Evolutionary conservation across 2,113 vertebrate genomes (phyloP).

Genomic region (Anarrhichthys ocellatus): DNA sequence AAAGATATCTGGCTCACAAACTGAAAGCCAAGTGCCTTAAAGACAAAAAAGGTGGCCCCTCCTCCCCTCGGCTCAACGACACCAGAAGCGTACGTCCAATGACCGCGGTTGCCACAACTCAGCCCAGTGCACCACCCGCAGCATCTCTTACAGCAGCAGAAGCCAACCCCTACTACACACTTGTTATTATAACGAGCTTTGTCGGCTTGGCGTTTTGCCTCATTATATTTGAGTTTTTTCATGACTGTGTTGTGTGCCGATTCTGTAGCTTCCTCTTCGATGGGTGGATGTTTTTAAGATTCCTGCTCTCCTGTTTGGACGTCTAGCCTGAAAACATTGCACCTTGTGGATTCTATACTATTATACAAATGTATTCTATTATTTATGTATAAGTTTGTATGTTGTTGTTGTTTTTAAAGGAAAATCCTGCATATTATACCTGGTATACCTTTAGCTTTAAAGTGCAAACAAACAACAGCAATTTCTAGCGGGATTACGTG

Average conservation of each 20-base stretch:
- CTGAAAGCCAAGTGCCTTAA: neutral
- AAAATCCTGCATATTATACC: neutral
- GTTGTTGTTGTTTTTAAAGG: too few relatives aligned
- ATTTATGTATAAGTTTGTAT: too few relatives aligned
- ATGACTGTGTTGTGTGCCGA: neutral
- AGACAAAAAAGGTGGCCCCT: constrained; percentile 8
- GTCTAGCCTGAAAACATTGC: too few relatives aligned
- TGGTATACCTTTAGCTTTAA: too few relatives aligned
- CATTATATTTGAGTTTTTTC: neutral
- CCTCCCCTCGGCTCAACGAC: too few relatives aligned
- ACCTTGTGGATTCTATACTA: too few relatives aligned
- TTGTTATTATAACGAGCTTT: neutral
- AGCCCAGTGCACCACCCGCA: neutral
- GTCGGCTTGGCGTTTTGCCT: neutral
- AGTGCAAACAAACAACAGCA: neutral
- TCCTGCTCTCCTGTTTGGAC: too few relatives aligned
- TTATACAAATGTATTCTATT: too few relatives aligned
- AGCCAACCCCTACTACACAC: neutral
- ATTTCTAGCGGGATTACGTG: neutral
- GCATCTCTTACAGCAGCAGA: neutral
- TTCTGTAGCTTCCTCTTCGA: neutral
- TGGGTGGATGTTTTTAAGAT: neutral
- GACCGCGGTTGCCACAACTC: neutral
- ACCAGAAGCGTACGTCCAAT: neutral
- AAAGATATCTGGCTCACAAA: constrained; percentile 18